A percentile compares a stretch with the other conserved stretches of the same genome.
Conservation (phyloP, 2,113 vertebrate genomes). For the Reinhardtius hippoglossoides region DNA sequence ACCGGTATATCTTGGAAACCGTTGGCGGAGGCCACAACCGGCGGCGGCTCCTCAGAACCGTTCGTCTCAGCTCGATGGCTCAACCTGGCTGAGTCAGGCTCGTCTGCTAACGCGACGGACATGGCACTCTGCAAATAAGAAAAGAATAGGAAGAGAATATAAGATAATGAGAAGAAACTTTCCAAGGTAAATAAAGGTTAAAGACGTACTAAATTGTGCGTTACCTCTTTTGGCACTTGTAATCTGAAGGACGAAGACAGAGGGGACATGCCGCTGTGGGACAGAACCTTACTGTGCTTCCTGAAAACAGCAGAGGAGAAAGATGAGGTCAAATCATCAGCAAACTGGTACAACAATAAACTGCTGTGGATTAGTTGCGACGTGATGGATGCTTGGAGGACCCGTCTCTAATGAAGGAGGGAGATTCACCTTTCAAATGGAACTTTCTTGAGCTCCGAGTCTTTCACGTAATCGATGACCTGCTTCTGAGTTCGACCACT, state of each 20-base stretch:
- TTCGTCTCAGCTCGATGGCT: constrained; percentile 72
- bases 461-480: constrained; percentile 93
- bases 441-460: constrained; percentile 93
- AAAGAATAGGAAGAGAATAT: not conserved
- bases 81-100: constrained; percentile 74
- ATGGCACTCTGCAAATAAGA: constrained; percentile 81
- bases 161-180: constrained; percentile 21
- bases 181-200: not conserved
- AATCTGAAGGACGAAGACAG: constrained; percentile 85
- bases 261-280: constrained; percentile 82
- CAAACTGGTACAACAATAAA: not conserved
- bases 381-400: not conserved
- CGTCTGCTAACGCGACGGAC: constrained; percentile 66
- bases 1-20: constrained; percentile 73
- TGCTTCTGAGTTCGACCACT: constrained; percentile 98
- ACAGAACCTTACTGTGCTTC: constrained; percentile 96
- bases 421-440: constrained; percentile 92
- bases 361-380: not conserved
- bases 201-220: not conserved
- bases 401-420: not conserved
- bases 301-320: constrained; percentile 70
- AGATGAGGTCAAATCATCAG: constrained; percentile 6
- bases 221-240: constrained; percentile 93
- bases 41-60: constrained; percentile 70
- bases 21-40: constrained; percentile 61